A percentile compares a stretch with the other conserved stretches of the same genome.
Evolutionary conservation across 1,140 invertebrate genomes (phyloP).

Genomic region (Ylistrum balloti): DNA sequence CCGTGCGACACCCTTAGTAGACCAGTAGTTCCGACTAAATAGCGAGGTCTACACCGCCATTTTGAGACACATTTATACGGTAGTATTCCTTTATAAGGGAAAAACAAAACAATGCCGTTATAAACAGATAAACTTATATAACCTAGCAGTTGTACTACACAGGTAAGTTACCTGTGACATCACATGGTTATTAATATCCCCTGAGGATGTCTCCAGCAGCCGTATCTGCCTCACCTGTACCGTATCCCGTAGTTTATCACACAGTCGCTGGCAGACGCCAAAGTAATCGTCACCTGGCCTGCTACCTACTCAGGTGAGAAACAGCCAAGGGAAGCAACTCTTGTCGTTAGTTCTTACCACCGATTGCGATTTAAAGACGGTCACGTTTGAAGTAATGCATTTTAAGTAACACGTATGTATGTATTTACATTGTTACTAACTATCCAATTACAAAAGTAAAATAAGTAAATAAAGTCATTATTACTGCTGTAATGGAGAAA

Average conservation of each 20-base stretch:
- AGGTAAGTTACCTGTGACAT: not conserved
- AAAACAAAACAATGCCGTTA: conserved; percentile 31
- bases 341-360: not conserved
- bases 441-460: too few relatives aligned
- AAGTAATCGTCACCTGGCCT: conserved; percentile 17
- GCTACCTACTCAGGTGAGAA: conserved; percentile 16
- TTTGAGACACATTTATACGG: conserved; percentile 14
- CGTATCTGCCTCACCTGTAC: not conserved
- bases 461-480: too few relatives aligned
- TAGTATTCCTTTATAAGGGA: not conserved
- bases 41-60: not conserved
- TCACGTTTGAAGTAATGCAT: too few relatives aligned
- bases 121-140: not conserved
- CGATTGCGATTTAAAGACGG: too few relatives aligned
- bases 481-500: too few relatives aligned
- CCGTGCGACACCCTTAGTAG: conserved; percentile 14
- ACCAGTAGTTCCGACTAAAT: not conserved
- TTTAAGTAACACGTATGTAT: too few relatives aligned
- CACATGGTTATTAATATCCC: conserved; percentile 11
- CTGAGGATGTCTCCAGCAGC: conserved; percentile 6
- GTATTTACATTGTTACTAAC: too few relatives aligned
- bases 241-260: conserved; percentile 18
- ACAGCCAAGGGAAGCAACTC: not conserved
- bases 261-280: conserved; percentile 27
- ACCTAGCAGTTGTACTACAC: not conserved